These are phyloP conservation scores for Drosophila peninsularis DNA, from an alignment of 2,888 invertebrate genomes.

Conservation along the genomic window DNA sequence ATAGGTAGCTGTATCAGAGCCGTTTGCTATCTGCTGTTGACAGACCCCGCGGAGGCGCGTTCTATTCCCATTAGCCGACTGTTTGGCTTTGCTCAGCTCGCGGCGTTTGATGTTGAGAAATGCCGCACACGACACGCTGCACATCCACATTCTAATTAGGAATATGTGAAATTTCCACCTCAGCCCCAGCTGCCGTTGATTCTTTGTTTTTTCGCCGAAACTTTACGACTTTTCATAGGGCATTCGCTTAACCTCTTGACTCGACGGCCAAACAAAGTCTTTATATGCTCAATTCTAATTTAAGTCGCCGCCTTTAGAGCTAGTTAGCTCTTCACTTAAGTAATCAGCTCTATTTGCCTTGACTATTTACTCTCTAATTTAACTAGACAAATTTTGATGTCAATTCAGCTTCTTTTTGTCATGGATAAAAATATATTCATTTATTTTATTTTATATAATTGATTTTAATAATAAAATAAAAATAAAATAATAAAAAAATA, in stretches of 20 bases:
- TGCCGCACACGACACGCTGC: conserved; percentile 36
- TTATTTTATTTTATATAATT: too few relatives aligned
- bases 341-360: conserved; percentile 16
- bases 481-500: too few relatives aligned
- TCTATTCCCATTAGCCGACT: conserved; percentile 54
- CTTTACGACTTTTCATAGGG: conserved; percentile 45
- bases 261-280: conserved; percentile 28
- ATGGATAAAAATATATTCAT: too few relatives aligned
- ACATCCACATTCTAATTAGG: conserved; percentile 62
- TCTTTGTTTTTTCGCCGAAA: conserved; percentile 40
- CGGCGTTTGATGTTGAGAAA: conserved; percentile 46
- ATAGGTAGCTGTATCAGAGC: conserved; percentile 24
- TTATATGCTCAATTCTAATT: neutral
- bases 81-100: conserved; percentile 25
- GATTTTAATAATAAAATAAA: too few relatives aligned
- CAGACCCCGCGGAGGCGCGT: conserved; percentile 51
- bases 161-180: conserved; percentile 31
- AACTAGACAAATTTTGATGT: too few relatives aligned
- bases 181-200: conserved; percentile 9
- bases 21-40: conserved; percentile 65
- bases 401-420: too few relatives aligned
- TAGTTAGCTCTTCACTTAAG: conserved; percentile 11
- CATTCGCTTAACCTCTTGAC: conserved; percentile 52
- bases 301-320: conserved; percentile 23
- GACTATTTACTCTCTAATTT: neutral